Evolutionary conservation across 2,888 invertebrate genomes (phyloP).

Genomic region (Drosophila longiperda): DNA sequence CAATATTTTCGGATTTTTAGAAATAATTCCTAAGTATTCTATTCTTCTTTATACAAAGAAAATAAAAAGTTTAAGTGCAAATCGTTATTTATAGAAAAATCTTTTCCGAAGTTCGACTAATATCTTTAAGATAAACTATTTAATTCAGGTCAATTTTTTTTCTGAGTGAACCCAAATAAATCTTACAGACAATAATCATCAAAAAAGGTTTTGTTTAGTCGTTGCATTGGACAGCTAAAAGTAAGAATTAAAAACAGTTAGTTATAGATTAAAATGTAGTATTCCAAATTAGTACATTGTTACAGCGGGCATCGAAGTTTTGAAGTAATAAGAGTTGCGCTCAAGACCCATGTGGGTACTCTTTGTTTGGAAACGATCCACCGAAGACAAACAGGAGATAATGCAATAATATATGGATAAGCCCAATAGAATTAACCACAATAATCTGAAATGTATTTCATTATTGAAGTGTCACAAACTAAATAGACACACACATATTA

Average conservation of each 20-base stretch:
- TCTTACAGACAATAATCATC: constrained; percentile 73
- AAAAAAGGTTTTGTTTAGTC: constrained; percentile 72
- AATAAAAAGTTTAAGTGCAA: background rate
- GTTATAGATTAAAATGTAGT: background rate
- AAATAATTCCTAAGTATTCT: background rate
- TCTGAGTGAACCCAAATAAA: background rate
- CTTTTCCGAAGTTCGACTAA: background rate
- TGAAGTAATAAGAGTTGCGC: constrained; percentile 83
- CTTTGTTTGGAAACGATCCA: constrained; percentile 81
- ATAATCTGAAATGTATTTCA: constrained; percentile 48
- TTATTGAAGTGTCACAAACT: background rate
- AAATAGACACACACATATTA: background rate
- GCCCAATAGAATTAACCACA: constrained; percentile 78
- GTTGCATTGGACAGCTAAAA: constrained; percentile 77
- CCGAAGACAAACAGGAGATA: constrained; percentile 78
- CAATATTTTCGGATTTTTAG: background rate
- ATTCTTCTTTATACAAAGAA: background rate
- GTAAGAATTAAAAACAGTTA: background rate
- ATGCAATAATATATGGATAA: constrained; percentile 76
- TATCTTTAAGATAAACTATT: background rate
- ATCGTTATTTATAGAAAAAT: background rate
- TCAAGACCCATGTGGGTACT: constrained; percentile 83
- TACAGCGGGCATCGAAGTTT: constrained; percentile 80
- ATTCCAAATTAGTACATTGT: constrained; percentile 68
- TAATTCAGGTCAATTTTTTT: background rate